Percentiles rank a stretch among this genome's conserved stretches.
Conservation (phyloP, 2,113 vertebrate genomes). For the Corythaeola cristata region DNA sequence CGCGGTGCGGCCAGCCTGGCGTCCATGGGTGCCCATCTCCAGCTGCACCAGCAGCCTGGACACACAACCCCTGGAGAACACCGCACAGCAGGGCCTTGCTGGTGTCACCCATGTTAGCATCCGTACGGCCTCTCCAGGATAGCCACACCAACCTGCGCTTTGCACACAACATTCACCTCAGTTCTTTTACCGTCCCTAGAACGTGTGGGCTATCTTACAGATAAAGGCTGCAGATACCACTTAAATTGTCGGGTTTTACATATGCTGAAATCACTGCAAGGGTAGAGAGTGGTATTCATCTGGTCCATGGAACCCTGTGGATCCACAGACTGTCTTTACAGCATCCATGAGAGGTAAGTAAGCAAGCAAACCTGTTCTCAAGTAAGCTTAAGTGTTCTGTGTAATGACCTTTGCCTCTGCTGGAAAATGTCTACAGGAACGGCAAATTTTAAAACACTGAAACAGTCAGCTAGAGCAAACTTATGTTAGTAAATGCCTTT, state of each 20-base stretch:
- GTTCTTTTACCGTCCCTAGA: not conserved
- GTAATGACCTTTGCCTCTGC: not conserved
- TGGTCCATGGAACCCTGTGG: accelerated
- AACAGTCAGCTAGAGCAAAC: not conserved
- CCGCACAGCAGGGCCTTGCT: accelerated
- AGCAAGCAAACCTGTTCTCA: not conserved
- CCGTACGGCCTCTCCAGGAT: accelerated
- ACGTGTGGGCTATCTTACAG: accelerated
- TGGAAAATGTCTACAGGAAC: not conserved
- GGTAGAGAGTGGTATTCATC: not conserved
- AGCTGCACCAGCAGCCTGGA: not conserved
- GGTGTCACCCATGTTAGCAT: accelerated
- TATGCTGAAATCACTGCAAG: not conserved
- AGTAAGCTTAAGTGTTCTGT: not conserved
- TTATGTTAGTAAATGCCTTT: not conserved
- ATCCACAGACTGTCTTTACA: not conserved
- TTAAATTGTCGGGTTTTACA: not conserved
- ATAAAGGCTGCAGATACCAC: not conserved
- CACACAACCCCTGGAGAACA: accelerated
- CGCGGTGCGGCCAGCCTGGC: not conserved
- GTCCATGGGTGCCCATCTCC: accelerated
- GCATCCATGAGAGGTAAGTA: not conserved
- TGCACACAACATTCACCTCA: accelerated
- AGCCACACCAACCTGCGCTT: accelerated
- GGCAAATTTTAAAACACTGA: not conserved